A percentile compares a stretch with the other conserved stretches of the same genome.
Evolutionary conservation across 2,113 vertebrate species (phyloP).

Genomic region (Oncorhynchus kisutch): DNA sequence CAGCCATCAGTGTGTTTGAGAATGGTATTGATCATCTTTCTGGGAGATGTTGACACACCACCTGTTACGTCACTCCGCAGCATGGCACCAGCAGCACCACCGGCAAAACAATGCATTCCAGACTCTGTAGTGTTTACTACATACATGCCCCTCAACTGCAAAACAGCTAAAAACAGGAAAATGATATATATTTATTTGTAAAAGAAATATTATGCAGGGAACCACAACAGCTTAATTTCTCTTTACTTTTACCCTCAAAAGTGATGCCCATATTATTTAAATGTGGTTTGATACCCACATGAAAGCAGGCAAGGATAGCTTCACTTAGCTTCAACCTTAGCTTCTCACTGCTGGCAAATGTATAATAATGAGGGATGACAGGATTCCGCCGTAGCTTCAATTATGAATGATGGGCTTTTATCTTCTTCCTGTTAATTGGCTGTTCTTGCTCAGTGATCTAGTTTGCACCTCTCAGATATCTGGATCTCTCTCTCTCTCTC

Average conservation of each 20-base stretch:
- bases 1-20: constrained; percentile 27
- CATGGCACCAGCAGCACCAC: constrained; percentile 56
- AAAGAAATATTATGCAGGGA: constrained; percentile 19
- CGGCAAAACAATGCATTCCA: constrained; percentile 55
- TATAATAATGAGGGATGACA: constrained; percentile 58
- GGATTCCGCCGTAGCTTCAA: constrained; percentile 64
- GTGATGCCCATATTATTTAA: constrained; percentile 46
- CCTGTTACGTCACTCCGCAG: constrained; percentile 45
- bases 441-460: constrained; percentile 27
- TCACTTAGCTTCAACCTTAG: constrained; percentile 54
- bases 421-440: constrained; percentile 70
- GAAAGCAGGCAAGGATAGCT: constrained; percentile 58
- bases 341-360: constrained; percentile 64
- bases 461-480: constrained; percentile 39
- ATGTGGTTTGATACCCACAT: constrained; percentile 52
- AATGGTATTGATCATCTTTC: constrained; percentile 68
- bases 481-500: constrained; percentile 25
- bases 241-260: constrained; percentile 30
- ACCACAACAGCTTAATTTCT: constrained; percentile 44
- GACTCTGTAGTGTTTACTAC: constrained; percentile 58
- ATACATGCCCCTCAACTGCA: constrained; percentile 50
- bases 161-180: constrained; percentile 36
- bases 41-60: constrained; percentile 60
- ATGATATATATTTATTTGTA: constrained; percentile 9
- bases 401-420: constrained; percentile 77